Base-by-base conservation (phyloP, 2,888 invertebrate genomes). In the Heliothis peltigera region DNA sequence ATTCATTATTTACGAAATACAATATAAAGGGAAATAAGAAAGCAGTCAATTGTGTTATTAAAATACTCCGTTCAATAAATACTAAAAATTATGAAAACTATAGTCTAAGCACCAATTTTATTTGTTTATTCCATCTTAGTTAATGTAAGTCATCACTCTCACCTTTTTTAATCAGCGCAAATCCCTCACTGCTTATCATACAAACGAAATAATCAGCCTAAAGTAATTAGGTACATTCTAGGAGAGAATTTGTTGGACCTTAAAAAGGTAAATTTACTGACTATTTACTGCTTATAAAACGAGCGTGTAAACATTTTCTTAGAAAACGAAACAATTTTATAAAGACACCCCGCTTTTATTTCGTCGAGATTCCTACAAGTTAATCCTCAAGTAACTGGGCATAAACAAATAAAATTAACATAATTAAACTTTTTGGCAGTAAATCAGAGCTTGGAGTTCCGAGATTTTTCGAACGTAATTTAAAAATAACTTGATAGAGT, bases 351-450 rank as follows among this genome's bases (percentile, higher is more conserved):
- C 35, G 68, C 59, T 72, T 77, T 75, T 69, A 75, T 77, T 76
- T 62, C 51, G 52, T 17, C 54, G 35, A 63, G 43, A 70, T 79
- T 73, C 70, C 69, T 74, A 72, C 65, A 64, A 79, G 70, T 74
- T 79, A 63, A 73, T 74, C 71, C 68, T 62, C 21, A 62, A 74
- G 70, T 76, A 74, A 82, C 71, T 65, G 65, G 59, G 65, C 57
- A 69, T 73, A 70, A 72, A 74, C 78, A 80, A 83, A 82, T 81
- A 75, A 76, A 80, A 82, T 82, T 83, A 71, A 64, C 81, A 81
- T 82, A 82, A 82, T 82, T 82, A 81, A 82, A 81, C 80, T 80
- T 75, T 78, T 49, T 69, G 55, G 46, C 54, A 58, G 75, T 72
- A 79, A 80, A 78, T 80, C 70, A 76, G 75, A 59, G 54, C 58